Conservation (phyloP, 1,140 invertebrate species). For the Zaprionus africanus region DNA sequence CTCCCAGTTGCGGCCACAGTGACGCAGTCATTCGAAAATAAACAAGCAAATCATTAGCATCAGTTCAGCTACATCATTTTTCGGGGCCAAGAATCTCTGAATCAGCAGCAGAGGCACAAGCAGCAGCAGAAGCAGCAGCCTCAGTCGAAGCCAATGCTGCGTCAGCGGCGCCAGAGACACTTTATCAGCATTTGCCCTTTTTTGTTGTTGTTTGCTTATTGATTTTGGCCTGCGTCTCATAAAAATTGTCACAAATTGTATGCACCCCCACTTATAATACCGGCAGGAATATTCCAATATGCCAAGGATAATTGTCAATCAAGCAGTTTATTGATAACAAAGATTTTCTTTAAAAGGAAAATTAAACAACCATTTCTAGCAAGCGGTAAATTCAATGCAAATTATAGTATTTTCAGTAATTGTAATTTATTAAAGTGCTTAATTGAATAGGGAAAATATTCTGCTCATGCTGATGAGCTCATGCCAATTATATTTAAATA, state of each 20-base stretch:
- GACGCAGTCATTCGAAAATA: slow-evolving; percentile 55
- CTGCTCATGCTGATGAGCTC: background rate
- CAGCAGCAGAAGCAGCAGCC: background rate
- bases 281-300: background rate
- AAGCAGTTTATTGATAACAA: too few species aligned
- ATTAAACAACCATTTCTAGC: too few species aligned
- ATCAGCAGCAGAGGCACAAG: slow-evolving; percentile 32
- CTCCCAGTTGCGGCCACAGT: slow-evolving; percentile 38
- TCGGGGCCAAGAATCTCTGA: slow-evolving; percentile 5
- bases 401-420: background rate
- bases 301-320: background rate
- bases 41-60: slow-evolving; percentile 53
- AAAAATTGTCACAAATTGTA: slow-evolving; percentile 3
- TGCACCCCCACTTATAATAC: background rate
- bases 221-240: slow-evolving; percentile 46
- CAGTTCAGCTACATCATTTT: background rate
- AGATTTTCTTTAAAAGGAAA: too few species aligned
- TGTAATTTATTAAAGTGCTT: background rate
- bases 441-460: background rate
- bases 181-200: slow-evolving; percentile 22
- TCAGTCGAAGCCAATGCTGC: slow-evolving; percentile 38
- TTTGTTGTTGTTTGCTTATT: slow-evolving; percentile 35
- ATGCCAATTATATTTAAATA: background rate
- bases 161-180: slow-evolving; percentile 45
- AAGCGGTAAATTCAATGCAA: background rate